Evolutionary conservation across 2,888 invertebrate species (phyloP).

Genomic region (Chouioia cunea): DNA sequence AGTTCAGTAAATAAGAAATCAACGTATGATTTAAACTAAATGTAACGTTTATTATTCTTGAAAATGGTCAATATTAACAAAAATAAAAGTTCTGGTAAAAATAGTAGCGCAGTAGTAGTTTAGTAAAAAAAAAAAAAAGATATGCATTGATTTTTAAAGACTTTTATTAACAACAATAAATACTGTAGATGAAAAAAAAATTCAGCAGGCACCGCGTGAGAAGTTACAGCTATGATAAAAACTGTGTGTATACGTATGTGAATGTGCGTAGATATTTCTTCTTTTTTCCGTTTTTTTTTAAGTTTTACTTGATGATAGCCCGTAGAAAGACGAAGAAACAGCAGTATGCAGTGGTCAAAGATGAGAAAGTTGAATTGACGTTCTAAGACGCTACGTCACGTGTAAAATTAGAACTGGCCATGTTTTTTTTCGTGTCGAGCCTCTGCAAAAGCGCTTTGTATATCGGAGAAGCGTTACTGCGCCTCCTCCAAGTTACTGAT

Average conservation of each 20-base stretch:
- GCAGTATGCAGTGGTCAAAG: constrained; percentile 29
- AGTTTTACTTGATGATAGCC: constrained; percentile 17
- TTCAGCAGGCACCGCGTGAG: constrained; percentile 50
- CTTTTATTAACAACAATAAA: constrained; percentile 66
- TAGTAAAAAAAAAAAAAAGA: constrained; percentile 35
- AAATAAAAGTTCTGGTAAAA: no score
- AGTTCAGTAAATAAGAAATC: no score
- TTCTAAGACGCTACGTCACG: constrained; percentile 1
- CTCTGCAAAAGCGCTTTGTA: constrained; percentile 43
- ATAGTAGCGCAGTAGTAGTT: no score
- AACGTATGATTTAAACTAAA: no score
- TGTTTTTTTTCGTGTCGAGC: constrained; percentile 37
- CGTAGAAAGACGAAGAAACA: constrained; percentile 32
- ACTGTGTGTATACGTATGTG: constrained; percentile 15
- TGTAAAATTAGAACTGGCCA: constrained; percentile 44
- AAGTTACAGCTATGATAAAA: constrained; percentile 40
- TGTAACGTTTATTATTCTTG: no score
- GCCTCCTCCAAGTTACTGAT: constrained; percentile 20
- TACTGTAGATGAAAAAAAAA: constrained; percentile 59
- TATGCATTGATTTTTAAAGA: constrained; percentile 51
- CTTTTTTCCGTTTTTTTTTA: constrained; percentile 28
- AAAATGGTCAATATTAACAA: no score
- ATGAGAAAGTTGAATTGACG: constrained; percentile 27
- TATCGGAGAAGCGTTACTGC: constrained; percentile 11
- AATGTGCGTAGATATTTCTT: not conserved